Evolutionary conservation across 2,797 vertebrate genomes (phyloP).

Genomic region (Pterois miles): DNA sequence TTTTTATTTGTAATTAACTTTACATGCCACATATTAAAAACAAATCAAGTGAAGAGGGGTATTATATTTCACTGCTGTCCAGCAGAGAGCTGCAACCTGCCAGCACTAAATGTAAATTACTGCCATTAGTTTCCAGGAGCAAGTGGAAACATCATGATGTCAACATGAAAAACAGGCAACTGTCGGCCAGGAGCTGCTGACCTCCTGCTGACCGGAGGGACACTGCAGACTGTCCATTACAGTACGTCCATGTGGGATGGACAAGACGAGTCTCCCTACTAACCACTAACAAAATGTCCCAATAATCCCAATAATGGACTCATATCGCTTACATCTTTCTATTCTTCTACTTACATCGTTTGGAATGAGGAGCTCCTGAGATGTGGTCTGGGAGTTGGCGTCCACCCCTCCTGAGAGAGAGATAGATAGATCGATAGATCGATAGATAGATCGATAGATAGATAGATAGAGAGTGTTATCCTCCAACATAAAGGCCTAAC

Average conservation of each 20-base stretch:
- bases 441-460: not conserved
- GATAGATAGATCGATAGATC: too few relatives aligned
- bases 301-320: too few relatives aligned
- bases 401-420: slow-evolving; percentile 57
- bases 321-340: too few relatives aligned
- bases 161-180: not conserved
- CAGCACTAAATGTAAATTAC: not conserved
- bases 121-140: not conserved
- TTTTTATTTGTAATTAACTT: not conserved
- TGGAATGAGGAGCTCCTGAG: slow-evolving; percentile 89
- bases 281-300: not conserved
- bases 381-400: slow-evolving; percentile 58
- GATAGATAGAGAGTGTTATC: not conserved
- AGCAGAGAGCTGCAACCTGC: not conserved
- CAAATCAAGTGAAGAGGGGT: not conserved
- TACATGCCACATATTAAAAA: not conserved
- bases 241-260: too few relatives aligned
- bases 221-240: not conserved
- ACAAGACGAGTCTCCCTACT: too few relatives aligned
- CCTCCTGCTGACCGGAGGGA: not conserved
- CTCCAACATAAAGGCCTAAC: not conserved
- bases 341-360: slow-evolving; percentile 87
- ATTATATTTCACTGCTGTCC: not conserved
- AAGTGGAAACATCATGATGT: not conserved
- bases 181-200: not conserved